These are phyloP conservation scores for Melinopterus prodromus DNA, from an alignment of 2,888 invertebrate species.

Conservation along the genomic window DNA sequence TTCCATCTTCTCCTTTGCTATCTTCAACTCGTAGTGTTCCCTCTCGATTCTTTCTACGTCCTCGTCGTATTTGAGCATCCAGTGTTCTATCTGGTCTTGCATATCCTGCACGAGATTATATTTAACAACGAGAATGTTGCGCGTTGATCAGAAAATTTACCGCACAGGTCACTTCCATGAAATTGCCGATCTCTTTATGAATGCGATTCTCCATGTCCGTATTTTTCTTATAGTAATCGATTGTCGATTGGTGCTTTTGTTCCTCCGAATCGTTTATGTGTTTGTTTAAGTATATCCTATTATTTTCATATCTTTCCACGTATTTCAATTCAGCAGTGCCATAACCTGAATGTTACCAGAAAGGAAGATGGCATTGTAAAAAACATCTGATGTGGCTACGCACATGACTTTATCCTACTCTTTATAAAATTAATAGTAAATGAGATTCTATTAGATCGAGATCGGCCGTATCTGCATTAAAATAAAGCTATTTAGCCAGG, in stretches of 20 bases:
- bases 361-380: too few relatives aligned
- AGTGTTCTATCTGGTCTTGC: constrained; percentile 51
- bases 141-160: background rate
- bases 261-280: constrained; percentile 49
- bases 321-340: constrained; percentile 49
- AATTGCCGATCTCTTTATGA: constrained; percentile 53
- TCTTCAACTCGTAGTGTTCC: constrained; percentile 54
- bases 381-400: too few relatives aligned
- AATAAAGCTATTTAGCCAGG: too few relatives aligned
- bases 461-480: too few relatives aligned
- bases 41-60: constrained; percentile 55
- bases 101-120: constrained; percentile 6
- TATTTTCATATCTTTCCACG: constrained; percentile 52
- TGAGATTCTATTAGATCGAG: too few relatives aligned
- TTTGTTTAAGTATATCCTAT: constrained; percentile 55
- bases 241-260: constrained; percentile 46
- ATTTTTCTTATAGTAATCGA: constrained; percentile 49
- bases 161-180: constrained; percentile 42
- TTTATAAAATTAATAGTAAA: too few relatives aligned
- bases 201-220: constrained; percentile 56
- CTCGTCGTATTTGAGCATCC: constrained; percentile 56
- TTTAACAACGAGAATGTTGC: background rate
- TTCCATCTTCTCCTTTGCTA: constrained; percentile 55
- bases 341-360: constrained; percentile 31
- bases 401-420: too few relatives aligned